Evolutionary conservation across 1,140 invertebrate genomes (phyloP), one percentile per base, ranked within the genome.

Genomic region (Piezodorus guildinii): DNA sequence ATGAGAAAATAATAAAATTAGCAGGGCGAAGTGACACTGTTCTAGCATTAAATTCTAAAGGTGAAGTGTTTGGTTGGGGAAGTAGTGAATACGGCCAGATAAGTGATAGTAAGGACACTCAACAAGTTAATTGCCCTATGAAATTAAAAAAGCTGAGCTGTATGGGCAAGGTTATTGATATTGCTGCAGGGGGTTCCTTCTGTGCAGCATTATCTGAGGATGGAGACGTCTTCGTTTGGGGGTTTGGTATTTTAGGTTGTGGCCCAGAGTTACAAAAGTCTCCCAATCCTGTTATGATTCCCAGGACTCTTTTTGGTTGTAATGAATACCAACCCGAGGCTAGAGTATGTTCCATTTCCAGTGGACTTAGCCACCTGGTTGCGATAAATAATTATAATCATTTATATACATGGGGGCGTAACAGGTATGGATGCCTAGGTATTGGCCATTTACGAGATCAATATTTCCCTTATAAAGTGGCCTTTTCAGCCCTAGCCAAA

Each of bases 11-110:
- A 66, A 77, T 87, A 19, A 86, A 92, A 74, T 69, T 98, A 0
- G 80, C 89, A 0, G 88, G 85, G 60, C 77, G 81, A 51, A 89
- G 83, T 9, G 94, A 96, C 74, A 94, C 89, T 78, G 86, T 92
- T 30, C 74, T 98, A 56, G 95, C 94, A 25, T 75, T 97, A 21
- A 94, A 85, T 76, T 87, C 88, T 91, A 78, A 86, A 72, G 94
- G 94, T 19, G 89, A 96, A 70, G 79, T 96, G 2, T 98, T 96
- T 79, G 94, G 94, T 0, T 98, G 95, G 94, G 95, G 96, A 21
- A 98, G 96, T 74, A 88, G 88, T 1, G 96, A 98, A 77, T 97
- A 96, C 73, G 83, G 83, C 3, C 94, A 98, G 74, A 76, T 98
- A 39, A 71, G 75, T n/a, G 82, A 86, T n/a, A 30, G 25, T 19